A percentile compares a stretch with the other conserved stretches of the same genome.
These are phyloP conservation scores for Nemoura dubitans DNA, from an alignment of 2,888 invertebrate species.

Conservation along the genomic window DNA sequence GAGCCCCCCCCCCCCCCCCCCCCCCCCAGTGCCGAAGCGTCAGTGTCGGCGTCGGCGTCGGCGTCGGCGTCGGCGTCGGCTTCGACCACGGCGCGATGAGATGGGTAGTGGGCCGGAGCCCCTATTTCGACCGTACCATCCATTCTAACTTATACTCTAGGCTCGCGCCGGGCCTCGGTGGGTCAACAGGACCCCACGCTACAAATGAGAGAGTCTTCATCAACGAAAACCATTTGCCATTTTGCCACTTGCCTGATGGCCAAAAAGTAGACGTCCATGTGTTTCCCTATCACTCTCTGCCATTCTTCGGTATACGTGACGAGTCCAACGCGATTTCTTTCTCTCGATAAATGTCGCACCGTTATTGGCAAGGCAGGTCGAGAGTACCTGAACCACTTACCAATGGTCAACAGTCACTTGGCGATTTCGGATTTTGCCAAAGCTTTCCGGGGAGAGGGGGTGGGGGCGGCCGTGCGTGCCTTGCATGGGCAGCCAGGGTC, in stretches of 20 bases:
- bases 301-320: not conserved
- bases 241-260: not conserved
- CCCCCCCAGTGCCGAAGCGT: too few species aligned
- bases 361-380: not conserved
- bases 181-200: not conserved
- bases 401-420: not conserved
- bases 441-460: not conserved
- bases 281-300: not conserved
- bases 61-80: too few species aligned
- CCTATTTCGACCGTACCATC: not conserved
- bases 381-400: not conserved
- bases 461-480: not conserved
- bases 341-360: not conserved
- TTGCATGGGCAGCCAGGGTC: not conserved
- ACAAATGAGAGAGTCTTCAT: not conserved
- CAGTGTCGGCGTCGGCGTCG: not conserved
- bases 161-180: too few species aligned
- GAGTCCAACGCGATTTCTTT: not conserved
- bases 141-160: not conserved
- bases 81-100: not conserved
- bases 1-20: not conserved
- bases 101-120: conserved; percentile 21
- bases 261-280: not conserved
- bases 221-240: not conserved
- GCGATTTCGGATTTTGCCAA: not conserved